Conservation (phyloP, 2,888 invertebrate genomes). For the Tiliacea citrago region DNA sequence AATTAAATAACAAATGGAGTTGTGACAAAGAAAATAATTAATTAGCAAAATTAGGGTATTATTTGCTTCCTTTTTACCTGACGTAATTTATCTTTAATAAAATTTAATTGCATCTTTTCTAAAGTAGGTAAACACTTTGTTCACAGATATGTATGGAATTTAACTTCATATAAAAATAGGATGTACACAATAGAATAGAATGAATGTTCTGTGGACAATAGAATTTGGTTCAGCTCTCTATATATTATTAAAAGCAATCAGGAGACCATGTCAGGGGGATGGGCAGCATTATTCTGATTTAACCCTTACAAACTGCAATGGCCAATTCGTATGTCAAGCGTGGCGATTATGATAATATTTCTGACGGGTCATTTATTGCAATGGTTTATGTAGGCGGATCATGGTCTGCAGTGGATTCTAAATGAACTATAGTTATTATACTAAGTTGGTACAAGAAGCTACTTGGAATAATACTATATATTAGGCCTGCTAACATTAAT, state of each 20-base stretch:
- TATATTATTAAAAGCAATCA: conserved; percentile 25
- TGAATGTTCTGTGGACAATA: not conserved
- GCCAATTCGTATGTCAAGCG: conserved; percentile 16
- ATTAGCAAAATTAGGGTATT: conserved; percentile 31
- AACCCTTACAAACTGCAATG: conserved; percentile 12
- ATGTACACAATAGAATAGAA: no score
- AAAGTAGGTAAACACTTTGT: not conserved
- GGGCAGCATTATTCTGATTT: not conserved
- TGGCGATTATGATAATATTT: conserved; percentile 33
- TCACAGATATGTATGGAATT: not conserved
- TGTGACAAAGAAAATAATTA: conserved; percentile 34
- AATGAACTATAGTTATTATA: conserved; percentile 25
- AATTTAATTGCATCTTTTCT: conserved; percentile 6
- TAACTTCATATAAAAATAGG: not conserved
- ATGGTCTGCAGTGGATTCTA: conserved; percentile 5
- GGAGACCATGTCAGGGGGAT: conserved; percentile 20
- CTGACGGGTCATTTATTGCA: conserved; percentile 13
- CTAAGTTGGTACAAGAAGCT: conserved; percentile 2
- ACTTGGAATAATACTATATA: conserved; percentile 22
- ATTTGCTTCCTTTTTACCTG: conserved; percentile 32
- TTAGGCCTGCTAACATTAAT: conserved; percentile 10
- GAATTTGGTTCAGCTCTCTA: not conserved
- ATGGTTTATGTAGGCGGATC: conserved; percentile 14
- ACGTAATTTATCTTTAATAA: conserved; percentile 32
- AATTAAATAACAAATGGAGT: conserved; percentile 42